Conservation (phyloP, 2,113 vertebrate genomes). For the Raphicerus campestris region DNA sequence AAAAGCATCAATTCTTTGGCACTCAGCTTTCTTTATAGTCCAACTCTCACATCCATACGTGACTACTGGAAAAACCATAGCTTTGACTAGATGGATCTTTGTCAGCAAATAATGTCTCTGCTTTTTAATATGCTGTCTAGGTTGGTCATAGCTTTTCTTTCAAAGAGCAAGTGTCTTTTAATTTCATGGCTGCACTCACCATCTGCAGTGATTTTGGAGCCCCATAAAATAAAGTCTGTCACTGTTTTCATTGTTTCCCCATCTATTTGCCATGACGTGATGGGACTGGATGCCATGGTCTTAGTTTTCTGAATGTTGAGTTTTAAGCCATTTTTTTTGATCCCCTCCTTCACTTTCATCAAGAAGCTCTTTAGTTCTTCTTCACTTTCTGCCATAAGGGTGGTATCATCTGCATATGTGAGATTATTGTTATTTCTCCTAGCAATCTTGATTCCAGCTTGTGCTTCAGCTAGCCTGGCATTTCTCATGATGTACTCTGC, state of each 20-base stretch:
- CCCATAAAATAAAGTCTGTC: neutral
- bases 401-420: neutral
- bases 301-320: neutral
- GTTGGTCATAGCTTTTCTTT: neutral
- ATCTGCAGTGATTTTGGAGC: neutral
- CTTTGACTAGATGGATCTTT: neutral
- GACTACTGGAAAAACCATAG: neutral
- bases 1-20: neutral
- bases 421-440: neutral
- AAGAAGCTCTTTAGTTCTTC: neutral
- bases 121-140: neutral
- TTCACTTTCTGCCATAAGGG: neutral
- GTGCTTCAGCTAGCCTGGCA: neutral
- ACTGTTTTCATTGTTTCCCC: neutral
- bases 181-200: neutral
- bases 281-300: neutral
- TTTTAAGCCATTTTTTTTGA: neutral
- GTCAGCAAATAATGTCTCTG: neutral
- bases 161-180: neutral
- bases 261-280: neutral
- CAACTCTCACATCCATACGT: neutral
- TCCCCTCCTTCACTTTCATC: neutral
- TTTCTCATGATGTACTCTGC: neutral
- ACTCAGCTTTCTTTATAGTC: neutral
- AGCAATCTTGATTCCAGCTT: neutral